Base-by-base conservation (phyloP, 2,888 invertebrate genomes). In the Masnerella sp. region DNA sequence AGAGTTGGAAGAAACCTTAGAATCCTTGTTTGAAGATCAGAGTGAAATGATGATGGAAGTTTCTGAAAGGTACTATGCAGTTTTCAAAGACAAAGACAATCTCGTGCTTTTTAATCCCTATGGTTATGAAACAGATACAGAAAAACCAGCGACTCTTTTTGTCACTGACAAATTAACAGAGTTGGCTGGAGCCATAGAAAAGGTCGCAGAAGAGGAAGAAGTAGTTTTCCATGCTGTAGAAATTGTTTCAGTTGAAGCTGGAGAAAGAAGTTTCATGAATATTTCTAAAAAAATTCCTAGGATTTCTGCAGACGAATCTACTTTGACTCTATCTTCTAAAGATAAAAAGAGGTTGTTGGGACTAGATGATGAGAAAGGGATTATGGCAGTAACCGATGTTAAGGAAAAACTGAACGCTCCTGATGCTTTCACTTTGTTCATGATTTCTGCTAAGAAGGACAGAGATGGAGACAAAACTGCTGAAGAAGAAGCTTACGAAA, bases 71-170 rank as follows among this genome's bases (percentile, higher is more conserved):
- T 77, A 80, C 69, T 87, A 84, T 14, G 81, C 79, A 0, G 61
- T 86, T 14, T 87, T 85, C 84, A 83, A 80, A 30, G 62, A 77
- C 0, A 71, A 77, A 0, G 67, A 61, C 0, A 78, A 79, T 15
- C 87, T 79, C 52, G 82, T 76, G 28, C 2, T 85, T 2, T 81
- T 87, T 7, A 86, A 87, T 78, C 82, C 85, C n/a, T 87, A 87
- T 18, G 87, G 87, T 0, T 76, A 75, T 36, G 82, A 85, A 34
- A 45, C 52, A 2, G 82, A 80, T 17, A 76, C 77, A 1, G 74
- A 65, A n/a, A 49, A 76, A 14, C 80, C 84, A 0, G 83, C 83
- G 5, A 74, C 78, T 0, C 67, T 87, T 20, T 61, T 76, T 0
- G 82, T 85, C 0, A 79, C 78, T 0, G 82, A 81, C 4, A 79